Conservation (phyloP, 2,113 vertebrate species). For the Phyllopteryx taeniolatus region DNA sequence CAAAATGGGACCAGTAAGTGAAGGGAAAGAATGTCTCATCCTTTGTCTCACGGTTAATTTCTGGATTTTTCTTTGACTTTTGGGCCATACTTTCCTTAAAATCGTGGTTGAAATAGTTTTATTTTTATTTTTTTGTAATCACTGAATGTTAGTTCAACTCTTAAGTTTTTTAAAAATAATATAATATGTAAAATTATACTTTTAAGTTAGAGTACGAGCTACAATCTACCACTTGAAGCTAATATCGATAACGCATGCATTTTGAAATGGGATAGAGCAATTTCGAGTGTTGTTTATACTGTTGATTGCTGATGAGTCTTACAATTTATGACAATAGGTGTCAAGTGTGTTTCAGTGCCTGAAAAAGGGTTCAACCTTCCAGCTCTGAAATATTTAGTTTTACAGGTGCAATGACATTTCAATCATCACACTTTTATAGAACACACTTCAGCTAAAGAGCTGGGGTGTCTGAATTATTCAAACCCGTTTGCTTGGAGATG, state of each 20-base stretch:
- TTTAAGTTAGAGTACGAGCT: too few species aligned
- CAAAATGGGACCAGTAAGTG: too few species aligned
- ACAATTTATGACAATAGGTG: neutral
- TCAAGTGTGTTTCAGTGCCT: neutral
- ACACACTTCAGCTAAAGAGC: constrained; percentile 17
- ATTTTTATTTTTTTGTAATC: neutral
- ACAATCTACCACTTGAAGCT: neutral
- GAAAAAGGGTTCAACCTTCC: neutral
- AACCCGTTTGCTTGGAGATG: constrained; percentile 4
- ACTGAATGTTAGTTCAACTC: neutral
- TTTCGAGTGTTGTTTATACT: neutral
- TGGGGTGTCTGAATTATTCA: constrained; percentile 21
- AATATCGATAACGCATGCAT: neutral
- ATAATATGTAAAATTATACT: neutral
- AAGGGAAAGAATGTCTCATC: too few species aligned
- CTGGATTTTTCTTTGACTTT: neutral
- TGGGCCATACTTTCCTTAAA: neutral
- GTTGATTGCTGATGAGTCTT: neutral
- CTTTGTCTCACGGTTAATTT: neutral
- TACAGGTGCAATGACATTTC: constrained; percentile 44
- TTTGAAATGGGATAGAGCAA: neutral
- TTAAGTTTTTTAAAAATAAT: too few species aligned
- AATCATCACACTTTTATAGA: constrained; percentile 40
- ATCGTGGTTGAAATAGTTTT: too few species aligned
- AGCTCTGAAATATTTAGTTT: constrained; percentile 13